Conservation (phyloP, 2,888 invertebrate genomes). For the Hermaeophaga mercurialis region DNA sequence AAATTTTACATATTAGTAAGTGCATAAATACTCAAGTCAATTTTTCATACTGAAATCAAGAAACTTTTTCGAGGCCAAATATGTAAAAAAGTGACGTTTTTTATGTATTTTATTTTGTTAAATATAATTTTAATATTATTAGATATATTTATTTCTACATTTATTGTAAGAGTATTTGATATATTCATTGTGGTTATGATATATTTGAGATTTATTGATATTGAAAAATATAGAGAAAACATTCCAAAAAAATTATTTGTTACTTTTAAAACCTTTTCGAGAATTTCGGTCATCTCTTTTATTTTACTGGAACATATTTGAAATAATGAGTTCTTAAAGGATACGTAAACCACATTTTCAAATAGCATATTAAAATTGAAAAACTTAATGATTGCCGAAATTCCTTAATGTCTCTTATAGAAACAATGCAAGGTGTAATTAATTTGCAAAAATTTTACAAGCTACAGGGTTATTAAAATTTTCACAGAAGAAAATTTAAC, state of each 20-base stretch:
- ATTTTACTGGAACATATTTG: too few relatives aligned
- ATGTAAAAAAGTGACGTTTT: conserved; percentile 39
- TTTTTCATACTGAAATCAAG: conserved; percentile 33
- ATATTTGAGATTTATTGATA: conserved; percentile 36
- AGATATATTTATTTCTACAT: conserved; percentile 38
- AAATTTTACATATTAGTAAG: conserved; percentile 31
- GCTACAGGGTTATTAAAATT: too few relatives aligned
- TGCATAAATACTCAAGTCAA: conserved; percentile 43
- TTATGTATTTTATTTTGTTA: conserved; percentile 38
- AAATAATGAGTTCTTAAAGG: too few relatives aligned
- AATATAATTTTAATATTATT: conserved; percentile 37
- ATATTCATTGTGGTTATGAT: conserved; percentile 25
- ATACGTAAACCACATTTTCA: too few relatives aligned
- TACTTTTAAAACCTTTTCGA: conserved; percentile 29
- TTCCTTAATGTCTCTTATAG: too few relatives aligned
- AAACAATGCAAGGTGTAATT: too few relatives aligned
- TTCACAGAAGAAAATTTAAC: too few relatives aligned
- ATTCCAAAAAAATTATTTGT: conserved; percentile 38
- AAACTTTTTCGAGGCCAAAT: conserved; percentile 43
- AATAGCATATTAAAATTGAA: too few relatives aligned
- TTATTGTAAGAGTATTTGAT: conserved; percentile 23
- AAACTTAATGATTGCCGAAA: too few relatives aligned
- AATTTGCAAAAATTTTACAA: too few relatives aligned
- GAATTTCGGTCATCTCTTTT: too few relatives aligned
- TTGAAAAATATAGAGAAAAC: conserved; percentile 34